phyloP scores from a whole-genome alignment of 2,113 vertebrate genomes.

The Fukomys damarensis region DNA sequence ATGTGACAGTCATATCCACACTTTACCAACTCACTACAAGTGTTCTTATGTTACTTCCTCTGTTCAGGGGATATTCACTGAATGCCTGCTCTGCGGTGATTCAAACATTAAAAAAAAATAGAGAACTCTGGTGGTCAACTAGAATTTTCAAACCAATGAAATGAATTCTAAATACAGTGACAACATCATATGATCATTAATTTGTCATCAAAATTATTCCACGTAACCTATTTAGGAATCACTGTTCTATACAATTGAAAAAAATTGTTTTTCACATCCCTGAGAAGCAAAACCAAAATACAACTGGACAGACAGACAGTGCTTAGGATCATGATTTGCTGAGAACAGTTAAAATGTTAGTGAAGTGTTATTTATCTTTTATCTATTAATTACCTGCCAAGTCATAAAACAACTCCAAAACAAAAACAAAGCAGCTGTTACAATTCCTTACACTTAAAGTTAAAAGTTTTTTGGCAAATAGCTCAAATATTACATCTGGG shows the following conservation, averaged over 20 bases:
- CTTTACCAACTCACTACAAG: neutral
- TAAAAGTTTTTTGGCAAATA: neutral
- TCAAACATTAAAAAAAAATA: slow-evolving; percentile 44
- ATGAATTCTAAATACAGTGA: slow-evolving; percentile 14
- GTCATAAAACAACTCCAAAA: slow-evolving; percentile 3
- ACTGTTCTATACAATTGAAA: neutral
- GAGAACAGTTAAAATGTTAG: neutral
- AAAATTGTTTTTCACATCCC: neutral
- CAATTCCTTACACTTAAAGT: neutral
- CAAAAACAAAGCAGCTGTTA: neutral
- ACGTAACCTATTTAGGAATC: slow-evolving; percentile 44
- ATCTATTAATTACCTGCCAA: slow-evolving; percentile 28
- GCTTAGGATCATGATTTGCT: neutral
- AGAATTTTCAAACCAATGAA: slow-evolving; percentile 39
- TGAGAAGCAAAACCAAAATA: slow-evolving; percentile 39
- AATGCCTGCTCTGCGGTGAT: neutral
- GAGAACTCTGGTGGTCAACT: neutral
- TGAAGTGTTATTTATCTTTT: neutral
- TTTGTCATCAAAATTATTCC: slow-evolving; percentile 49
- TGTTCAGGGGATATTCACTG: neutral
- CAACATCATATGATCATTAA: neutral
- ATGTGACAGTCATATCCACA: neutral
- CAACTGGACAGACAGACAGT: neutral
- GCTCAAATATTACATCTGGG: neutral
- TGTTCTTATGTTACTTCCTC: neutral